Evolutionary conservation across 2,797 vertebrate species (phyloP), one percentile per base, ranked within the genome.

Genomic region (Clarias pachynema): DNA sequence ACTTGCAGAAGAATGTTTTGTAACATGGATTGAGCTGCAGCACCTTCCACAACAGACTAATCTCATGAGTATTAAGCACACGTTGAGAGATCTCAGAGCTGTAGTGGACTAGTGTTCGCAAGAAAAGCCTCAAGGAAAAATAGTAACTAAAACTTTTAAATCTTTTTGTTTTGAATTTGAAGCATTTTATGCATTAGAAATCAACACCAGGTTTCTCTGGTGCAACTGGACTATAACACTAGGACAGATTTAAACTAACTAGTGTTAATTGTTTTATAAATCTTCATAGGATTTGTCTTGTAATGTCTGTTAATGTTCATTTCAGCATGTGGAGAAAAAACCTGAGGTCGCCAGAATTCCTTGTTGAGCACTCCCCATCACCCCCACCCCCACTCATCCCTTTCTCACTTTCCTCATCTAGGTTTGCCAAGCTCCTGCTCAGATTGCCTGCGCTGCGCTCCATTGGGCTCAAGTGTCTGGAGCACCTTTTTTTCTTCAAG

Each of bases 401-500:
- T 24, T 29, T 73, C 31, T 29, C 9, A 20, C 2, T 16, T 63
- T n/a, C 12, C 20, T 10, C 5, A 26, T 10, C 9, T 92, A 99
- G 98, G 94, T 99, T 99, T 90, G 98, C 98, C 79, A 99, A 99
- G 91, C 96, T 99, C 68, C 96, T 99, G 0, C 95, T 99, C 77
- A 95, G 97, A 85, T 96, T 99, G 90, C 98, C 98, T 0, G 98
- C 98, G 0, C 94, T 99, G 93, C 95, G 98, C 84, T 99, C 98
- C 89, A 99, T 99, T 0, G 98, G 98, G 89, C 92, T 99, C 90
- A 99, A 99, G 89, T 99, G 98, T 93, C 93, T 99, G 94, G 98
- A 99, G 95, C 98, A 99, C 91, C 97, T 99, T 44, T 99, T 99
- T 94, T 99, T 99, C 95, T 99, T 99, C 94, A 99, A 99, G 94